phyloP scores from a whole-genome alignment of 2,113 vertebrate species.

The Pelecanoides urinatrix region DNA sequence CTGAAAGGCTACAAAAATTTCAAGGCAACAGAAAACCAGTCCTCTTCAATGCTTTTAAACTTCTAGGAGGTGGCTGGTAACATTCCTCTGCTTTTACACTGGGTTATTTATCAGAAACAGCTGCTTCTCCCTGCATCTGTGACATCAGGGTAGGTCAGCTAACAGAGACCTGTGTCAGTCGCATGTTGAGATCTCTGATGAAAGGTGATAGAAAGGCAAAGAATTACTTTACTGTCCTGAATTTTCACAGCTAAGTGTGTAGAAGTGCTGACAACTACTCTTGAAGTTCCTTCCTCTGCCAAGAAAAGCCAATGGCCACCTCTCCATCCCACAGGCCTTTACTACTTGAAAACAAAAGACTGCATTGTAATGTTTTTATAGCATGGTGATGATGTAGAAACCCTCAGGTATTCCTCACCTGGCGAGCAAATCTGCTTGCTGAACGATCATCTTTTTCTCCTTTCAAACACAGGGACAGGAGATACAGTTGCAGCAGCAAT shows the following conservation, averaged over 20 bases:
- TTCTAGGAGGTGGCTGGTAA: not conserved
- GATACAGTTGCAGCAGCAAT: not conserved
- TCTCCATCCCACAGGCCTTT: not conserved
- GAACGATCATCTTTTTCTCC: accelerated
- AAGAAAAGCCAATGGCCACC: not conserved
- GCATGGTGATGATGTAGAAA: accelerated
- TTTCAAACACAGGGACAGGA: not conserved
- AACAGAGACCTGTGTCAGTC: not conserved
- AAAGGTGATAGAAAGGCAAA: not conserved
- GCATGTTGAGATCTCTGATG: not conserved
- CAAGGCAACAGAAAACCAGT: not conserved
- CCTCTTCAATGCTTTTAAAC: not conserved
- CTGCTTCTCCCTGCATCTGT: not conserved
- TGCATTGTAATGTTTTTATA: accelerated
- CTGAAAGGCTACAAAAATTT: not conserved
- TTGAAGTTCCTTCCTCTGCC: not conserved
- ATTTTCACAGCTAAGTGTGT: not conserved
- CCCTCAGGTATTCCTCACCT: not conserved
- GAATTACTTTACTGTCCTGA: not conserved
- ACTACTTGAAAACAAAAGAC: not conserved
- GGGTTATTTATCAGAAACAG: not conserved
- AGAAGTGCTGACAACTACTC: not conserved
- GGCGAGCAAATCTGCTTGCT: accelerated
- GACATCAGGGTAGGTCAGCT: not conserved
- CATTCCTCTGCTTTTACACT: not conserved